Conservation (phyloP, 2,113 vertebrate genomes). For the Eulacestoma nigropectus region DNA sequence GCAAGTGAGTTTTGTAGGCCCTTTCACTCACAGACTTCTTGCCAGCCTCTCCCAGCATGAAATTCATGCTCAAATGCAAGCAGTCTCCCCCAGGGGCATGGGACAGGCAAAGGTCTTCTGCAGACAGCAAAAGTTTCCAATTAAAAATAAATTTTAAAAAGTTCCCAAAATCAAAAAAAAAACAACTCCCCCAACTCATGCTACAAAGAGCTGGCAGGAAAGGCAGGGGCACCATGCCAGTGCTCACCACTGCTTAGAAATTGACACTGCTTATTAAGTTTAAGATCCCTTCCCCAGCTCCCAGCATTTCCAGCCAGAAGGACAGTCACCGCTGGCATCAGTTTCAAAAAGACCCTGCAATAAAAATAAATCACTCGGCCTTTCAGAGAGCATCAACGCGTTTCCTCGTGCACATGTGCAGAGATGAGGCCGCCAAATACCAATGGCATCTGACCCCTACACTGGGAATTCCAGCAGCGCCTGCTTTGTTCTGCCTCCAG, state of each 20-base stretch:
- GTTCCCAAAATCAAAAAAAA: constrained; percentile 17
- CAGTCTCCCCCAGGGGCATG: not conserved
- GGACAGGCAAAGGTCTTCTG: not conserved
- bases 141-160: not conserved
- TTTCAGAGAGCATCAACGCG: not conserved
- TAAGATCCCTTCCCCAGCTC: not conserved
- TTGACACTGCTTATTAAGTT: not conserved
- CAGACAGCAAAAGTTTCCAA: not conserved
- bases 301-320: constrained; percentile 22
- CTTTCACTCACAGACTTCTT: not conserved
- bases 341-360: constrained; percentile 55
- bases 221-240: not conserved
- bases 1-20: not conserved
- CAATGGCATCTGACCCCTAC: constrained; percentile 29
- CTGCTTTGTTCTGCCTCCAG: constrained; percentile 46
- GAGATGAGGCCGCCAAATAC: constrained; percentile 51
- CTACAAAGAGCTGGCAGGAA: constrained; percentile 22
- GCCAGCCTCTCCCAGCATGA: not conserved
- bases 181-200: not conserved
- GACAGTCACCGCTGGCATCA: constrained; percentile 37
- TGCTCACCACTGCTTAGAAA: not conserved
- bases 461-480: constrained; percentile 22
- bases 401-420: constrained; percentile 6
- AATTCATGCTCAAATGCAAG: not conserved
- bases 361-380: constrained; percentile 57